Base-by-base conservation (phyloP, 2,888 invertebrate species). In the Drosophila anceps region DNA sequence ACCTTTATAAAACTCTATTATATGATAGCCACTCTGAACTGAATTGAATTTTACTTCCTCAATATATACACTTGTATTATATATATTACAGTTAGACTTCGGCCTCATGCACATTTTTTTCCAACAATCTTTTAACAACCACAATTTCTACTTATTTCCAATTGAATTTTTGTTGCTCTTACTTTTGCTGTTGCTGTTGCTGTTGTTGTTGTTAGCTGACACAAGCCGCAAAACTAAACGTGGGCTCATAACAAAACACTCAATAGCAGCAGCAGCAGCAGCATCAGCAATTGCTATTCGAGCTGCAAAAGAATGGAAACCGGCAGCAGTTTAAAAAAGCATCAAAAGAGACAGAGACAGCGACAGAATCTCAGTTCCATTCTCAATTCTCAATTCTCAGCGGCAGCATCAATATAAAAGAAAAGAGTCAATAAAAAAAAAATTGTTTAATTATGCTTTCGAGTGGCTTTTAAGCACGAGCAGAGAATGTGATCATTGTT, bases 361-460 rank as follows among this genome's bases (percentile, higher is more conserved):
- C 10, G 29, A 48, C 29, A 27, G 58, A 65, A 46, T 66, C 66
- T 39, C 65, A 71, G 69, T 73, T 50, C 64, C 76, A 72, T 72
- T 72, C 72, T 51, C 54, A 61, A 44, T 58, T n/a, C 29, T 44
- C 37, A 35, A 51, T 76, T 1, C 44, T 39, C 59, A 48, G 33
- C 55, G 35, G 66, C 86, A 84, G 86, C 88, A 84, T 86, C 86
- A 79, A 84, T 84, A 83, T 55, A 68, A 44, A 33, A 44, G 33
- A 50, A 64, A 58, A 83, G 81, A 86, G 84, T 88, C 84, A 84
- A 84, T 86, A 84, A 88, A 86, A 88, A 20, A 43, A 84, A 86
- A 84, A 86, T 86, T 88, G 88, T 84, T 84, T 88, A 84, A 88
- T 84, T 84, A 84, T 84, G 81, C 84, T 84, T 84, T 88, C 83